Base-by-base conservation (phyloP, 2,888 invertebrate species). In the Noctuana brunneofusca region DNA sequence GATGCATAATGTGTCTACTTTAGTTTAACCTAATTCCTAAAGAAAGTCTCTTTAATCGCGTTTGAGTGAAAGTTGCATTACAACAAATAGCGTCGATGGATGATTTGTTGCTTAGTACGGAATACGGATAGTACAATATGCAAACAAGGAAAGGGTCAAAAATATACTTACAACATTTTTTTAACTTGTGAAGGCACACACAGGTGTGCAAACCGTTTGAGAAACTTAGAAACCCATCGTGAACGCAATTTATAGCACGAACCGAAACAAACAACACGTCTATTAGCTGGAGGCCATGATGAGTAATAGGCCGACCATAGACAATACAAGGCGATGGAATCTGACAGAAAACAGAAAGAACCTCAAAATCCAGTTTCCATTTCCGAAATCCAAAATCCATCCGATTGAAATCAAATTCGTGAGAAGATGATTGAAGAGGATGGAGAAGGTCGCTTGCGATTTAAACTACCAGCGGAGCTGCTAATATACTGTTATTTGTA, bases 151-250 rank as follows among this genome's bases (percentile, higher is more conserved):
- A n/a, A 41, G 12, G 35, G 22, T 68, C 30, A 16, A 56, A 64
- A 72, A 59, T 63, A 27, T 89, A 95, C 95, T 95, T 91, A 95
- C 95, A 92, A 86, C 95, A 95, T 95, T 81, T 86, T 89, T 80
- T 85, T 92, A 65, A 84, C 80, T 90, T 86, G 87, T 89, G 92
- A 84, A 87, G 92, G 95, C 95, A 95, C 95, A 95, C 95, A 92
- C 88, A 92, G 93, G 95, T 94, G 94, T 94, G 94, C 94, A 92
- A 93, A 89, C 60, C 88, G 80, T 86, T 89, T 87, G 80, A 79
- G 84, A 84, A 87, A 93, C 94, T 67, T 96, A 96, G 93, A 93
- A 93, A 93, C 93, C 94, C 95, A 96, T 96, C 93, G 91, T 94
- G 66, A 60, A 93, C 92, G 87, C 91, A 93, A 87, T 86, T 81